Evolutionary conservation across 2,113 vertebrate species (phyloP).

Genomic region (Phycodurus eques): DNA sequence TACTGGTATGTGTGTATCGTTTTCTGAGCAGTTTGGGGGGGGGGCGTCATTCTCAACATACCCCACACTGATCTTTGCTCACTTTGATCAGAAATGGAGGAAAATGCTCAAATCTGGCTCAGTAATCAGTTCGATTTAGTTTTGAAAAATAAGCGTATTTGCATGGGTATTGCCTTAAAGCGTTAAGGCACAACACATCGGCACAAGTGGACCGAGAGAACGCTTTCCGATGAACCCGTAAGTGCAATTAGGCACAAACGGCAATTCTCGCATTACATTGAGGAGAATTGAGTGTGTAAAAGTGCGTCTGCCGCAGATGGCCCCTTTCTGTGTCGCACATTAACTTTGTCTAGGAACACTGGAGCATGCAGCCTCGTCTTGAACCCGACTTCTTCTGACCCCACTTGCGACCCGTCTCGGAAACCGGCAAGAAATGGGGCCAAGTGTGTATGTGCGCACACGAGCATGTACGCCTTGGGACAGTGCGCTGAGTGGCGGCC

Average conservation of each 20-base stretch:
- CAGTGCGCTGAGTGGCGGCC: conserved; percentile 51
- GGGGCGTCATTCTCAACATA: too few species aligned
- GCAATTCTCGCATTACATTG: not conserved
- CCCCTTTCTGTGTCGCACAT: conserved; percentile 30
- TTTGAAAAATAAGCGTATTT: too few species aligned
- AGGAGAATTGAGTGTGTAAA: conserved; percentile 41
- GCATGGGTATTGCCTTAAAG: not conserved
- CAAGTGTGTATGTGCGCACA: conserved; percentile 42
- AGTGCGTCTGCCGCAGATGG: conserved; percentile 57
- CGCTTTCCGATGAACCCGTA: conserved; percentile 64
- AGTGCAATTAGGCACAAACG: conserved; percentile 50
- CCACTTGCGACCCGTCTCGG: conserved; percentile 50
- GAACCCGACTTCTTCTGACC: conserved; percentile 53
- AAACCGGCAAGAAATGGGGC: conserved; percentile 46
- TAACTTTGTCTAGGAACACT: conserved; percentile 64
- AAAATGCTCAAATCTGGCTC: too few species aligned
- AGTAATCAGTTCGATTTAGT: too few species aligned
- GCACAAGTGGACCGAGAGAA: conserved; percentile 54
- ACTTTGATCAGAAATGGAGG: too few species aligned
- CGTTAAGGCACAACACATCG: not conserved
- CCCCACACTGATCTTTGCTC: too few species aligned
- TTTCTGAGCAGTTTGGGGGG: too few species aligned
- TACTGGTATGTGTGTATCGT: too few species aligned
- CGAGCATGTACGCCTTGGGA: conserved; percentile 56
- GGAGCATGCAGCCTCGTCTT: conserved; percentile 56